phyloP scores from a whole-genome alignment of 2,797 vertebrate species.

The Sebastiscus albofasciatus region DNA sequence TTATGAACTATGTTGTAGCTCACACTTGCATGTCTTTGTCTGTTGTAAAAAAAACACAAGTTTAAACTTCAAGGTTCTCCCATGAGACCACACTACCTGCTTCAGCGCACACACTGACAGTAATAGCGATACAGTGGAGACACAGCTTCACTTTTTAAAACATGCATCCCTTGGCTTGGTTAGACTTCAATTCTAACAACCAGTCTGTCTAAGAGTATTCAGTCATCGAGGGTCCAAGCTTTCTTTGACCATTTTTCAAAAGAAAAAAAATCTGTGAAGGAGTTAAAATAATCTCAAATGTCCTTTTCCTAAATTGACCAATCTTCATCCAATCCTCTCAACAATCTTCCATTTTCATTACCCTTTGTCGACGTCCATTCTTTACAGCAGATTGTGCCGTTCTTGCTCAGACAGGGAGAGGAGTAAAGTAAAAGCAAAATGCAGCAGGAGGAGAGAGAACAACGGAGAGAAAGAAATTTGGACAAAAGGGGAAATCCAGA shows the following conservation, averaged over 20 bases:
- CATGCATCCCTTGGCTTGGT: background rate
- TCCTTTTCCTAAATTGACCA: conserved; percentile 2
- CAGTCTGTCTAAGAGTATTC: background rate
- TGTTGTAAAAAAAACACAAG: background rate
- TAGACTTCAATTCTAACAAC: background rate
- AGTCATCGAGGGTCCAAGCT: background rate
- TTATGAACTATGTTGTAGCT: background rate
- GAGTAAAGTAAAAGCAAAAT: conserved; percentile 38
- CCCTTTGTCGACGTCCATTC: background rate
- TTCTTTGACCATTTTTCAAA: background rate
- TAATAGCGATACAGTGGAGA: background rate
- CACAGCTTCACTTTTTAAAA: background rate
- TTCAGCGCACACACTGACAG: background rate
- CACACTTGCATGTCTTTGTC: background rate
- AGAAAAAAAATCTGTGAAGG: background rate
- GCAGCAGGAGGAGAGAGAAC: conserved; percentile 17
- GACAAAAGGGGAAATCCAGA: conserved; percentile 54
- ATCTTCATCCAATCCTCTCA: background rate
- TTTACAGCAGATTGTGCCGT: conserved; percentile 12
- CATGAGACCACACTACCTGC: conserved; percentile 10
- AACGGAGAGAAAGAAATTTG: background rate
- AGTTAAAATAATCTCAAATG: conserved; percentile 2
- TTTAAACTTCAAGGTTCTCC: conserved; percentile 4
- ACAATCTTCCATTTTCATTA: conserved; percentile 4
- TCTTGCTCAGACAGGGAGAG: conserved; percentile 19